Evolutionary conservation across 2,888 invertebrate genomes (phyloP).

Genomic region (Bembecia ichneumoniformis): DNA sequence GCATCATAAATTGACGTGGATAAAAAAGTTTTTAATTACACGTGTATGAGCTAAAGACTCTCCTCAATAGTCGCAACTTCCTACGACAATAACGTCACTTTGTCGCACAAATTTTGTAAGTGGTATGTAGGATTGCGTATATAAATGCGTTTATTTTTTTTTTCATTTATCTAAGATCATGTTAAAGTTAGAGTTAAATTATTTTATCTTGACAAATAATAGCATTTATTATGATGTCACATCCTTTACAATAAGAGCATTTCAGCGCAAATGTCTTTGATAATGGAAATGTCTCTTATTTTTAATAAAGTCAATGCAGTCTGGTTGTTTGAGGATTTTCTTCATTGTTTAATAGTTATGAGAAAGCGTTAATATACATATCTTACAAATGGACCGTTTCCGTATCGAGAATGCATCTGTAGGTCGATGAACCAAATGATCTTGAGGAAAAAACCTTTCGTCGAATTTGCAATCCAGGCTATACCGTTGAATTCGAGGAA

Average conservation of each 20-base stretch:
- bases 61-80: too few relatives aligned
- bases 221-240: background rate
- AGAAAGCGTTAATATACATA: background rate
- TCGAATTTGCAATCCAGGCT: slow-evolving; percentile 41
- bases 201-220: background rate
- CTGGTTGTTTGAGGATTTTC: background rate
- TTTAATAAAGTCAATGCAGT: background rate
- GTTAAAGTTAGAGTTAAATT: background rate
- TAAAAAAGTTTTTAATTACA: too few relatives aligned
- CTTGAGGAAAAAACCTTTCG: slow-evolving; percentile 36
- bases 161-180: background rate
- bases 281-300: background rate
- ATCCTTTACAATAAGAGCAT: background rate
- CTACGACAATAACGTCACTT: too few relatives aligned
- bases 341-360: background rate
- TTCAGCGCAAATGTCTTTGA: background rate
- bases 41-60: too few relatives aligned
- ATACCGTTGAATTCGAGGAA: slow-evolving; percentile 43
- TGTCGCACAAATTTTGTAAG: too few relatives aligned
- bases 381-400: background rate
- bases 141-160: background rate
- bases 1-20: too few relatives aligned
- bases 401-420: background rate
- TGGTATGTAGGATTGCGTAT: too few relatives aligned
- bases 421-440: slow-evolving; percentile 35